Conservation (phyloP, 2,113 vertebrate genomes). For the Rhinogobius similis region DNA sequence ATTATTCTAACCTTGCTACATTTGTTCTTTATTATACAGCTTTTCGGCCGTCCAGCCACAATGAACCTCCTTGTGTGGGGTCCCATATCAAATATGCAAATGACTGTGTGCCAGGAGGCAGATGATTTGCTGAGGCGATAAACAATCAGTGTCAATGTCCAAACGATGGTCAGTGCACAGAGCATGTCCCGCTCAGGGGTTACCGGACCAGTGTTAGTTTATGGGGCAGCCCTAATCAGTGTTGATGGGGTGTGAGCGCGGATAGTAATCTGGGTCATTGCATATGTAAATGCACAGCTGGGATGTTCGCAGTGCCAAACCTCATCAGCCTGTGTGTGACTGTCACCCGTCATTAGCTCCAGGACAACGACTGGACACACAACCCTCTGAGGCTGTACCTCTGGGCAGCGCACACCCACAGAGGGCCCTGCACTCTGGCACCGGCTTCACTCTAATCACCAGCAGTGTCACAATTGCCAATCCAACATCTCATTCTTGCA, state of each 20-base stretch:
- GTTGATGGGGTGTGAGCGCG: slow-evolving; percentile 81
- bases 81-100: slow-evolving; percentile 3
- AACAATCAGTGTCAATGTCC: slow-evolving; percentile 33
- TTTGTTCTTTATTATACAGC: background rate
- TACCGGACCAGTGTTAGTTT: slow-evolving; percentile 37
- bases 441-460: slow-evolving; percentile 52
- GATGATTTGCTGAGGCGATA: slow-evolving; percentile 14
- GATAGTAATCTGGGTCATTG: slow-evolving; percentile 90
- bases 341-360: slow-evolving; percentile 75
- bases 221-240: slow-evolving; percentile 81
- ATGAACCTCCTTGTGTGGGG: background rate
- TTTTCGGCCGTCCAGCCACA: background rate
- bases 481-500: slow-evolving; percentile 3
- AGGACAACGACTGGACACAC: slow-evolving; percentile 58
- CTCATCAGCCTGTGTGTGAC: slow-evolving; percentile 78
- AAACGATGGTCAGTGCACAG: slow-evolving; percentile 30
- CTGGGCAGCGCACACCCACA: background rate
- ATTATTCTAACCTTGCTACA: no score
- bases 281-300: slow-evolving; percentile 91
- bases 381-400: slow-evolving; percentile 11
- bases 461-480: slow-evolving; percentile 58
- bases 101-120: slow-evolving; percentile 16
- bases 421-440: slow-evolving; percentile 16
- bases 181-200: slow-evolving; percentile 32
- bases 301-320: slow-evolving; percentile 80